These are phyloP conservation scores for Leguminivora glycinivorella DNA, from an alignment of 1,140 invertebrate genomes.

Conservation along the genomic window DNA sequence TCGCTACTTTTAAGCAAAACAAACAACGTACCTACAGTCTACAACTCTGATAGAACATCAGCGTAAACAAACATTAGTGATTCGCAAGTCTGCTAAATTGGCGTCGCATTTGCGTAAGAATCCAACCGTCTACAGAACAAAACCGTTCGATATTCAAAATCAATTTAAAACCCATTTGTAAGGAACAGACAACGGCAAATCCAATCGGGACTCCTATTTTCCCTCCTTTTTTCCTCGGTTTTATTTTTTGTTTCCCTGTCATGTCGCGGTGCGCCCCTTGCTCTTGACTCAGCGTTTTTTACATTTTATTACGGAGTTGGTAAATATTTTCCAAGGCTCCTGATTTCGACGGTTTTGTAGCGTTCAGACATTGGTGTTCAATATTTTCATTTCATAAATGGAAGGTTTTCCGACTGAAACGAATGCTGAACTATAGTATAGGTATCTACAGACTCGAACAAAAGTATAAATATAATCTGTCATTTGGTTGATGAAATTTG, in stretches of 20 bases:
- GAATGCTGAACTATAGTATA: not conserved
- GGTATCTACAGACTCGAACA: no score
- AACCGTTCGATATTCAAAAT: constrained; percentile 73
- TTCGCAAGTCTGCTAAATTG: constrained; percentile 3
- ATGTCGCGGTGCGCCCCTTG: constrained; percentile 75
- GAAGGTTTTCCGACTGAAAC: constrained; percentile 19
- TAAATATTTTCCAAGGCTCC: constrained; percentile 71
- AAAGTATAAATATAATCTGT: no score
- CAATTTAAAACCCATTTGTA: constrained; percentile 77
- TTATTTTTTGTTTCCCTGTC: constrained; percentile 64
- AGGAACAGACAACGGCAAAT: constrained; percentile 77
- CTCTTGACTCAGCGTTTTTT: constrained; percentile 75
- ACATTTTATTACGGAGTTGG: constrained; percentile 73
- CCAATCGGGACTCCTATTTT: constrained; percentile 72
- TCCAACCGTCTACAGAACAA: constrained; percentile 39
- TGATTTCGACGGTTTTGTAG: constrained; percentile 56
- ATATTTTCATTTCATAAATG: constrained; percentile 15
- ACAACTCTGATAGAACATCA: not conserved
- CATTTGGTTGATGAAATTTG: no score
- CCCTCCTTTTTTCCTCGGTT: constrained; percentile 54
- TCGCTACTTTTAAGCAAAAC: not conserved
- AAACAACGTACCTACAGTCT: not conserved
- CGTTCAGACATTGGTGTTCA: constrained; percentile 23
- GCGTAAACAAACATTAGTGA: not conserved
- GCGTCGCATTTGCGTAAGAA: constrained; percentile 37